phyloP scores from a whole-genome alignment of 1,140 invertebrate genomes.

The Papilio glaucus region DNA sequence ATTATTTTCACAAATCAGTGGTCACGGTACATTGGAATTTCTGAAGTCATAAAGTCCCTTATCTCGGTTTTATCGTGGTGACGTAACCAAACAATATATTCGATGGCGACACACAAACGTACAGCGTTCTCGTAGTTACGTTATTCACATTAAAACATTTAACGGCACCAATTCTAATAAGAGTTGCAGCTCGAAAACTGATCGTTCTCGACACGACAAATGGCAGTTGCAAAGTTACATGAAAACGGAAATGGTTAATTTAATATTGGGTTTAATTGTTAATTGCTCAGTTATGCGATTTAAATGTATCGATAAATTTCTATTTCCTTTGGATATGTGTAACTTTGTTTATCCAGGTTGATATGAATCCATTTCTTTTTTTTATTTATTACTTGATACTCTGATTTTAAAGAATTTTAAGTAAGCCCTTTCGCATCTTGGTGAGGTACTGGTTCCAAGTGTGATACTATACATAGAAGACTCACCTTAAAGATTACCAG shows the following conservation, averaged over 20 bases:
- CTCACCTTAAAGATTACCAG: no score
- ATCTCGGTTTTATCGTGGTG: not conserved
- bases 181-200: not conserved
- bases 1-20: no score
- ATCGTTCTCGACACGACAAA: slow-evolving; percentile 29
- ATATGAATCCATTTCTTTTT: no score
- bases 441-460: no score
- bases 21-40: not conserved
- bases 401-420: no score
- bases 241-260: not conserved
- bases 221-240: not conserved
- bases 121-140: not conserved
- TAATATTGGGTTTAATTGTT: not conserved
- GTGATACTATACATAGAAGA: no score
- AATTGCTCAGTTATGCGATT: not conserved
- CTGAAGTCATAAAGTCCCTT: slow-evolving; percentile 20
- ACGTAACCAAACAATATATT: not conserved
- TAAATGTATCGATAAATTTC: not conserved
- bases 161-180: slow-evolving; percentile 18
- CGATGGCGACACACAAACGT: not conserved
- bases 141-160: slow-evolving; percentile 12
- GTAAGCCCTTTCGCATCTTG: no score
- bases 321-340: no score
- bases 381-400: no score
- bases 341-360: no score